phyloP scores from a whole-genome alignment of 2,888 invertebrate species.

The Ceramica pisi region DNA sequence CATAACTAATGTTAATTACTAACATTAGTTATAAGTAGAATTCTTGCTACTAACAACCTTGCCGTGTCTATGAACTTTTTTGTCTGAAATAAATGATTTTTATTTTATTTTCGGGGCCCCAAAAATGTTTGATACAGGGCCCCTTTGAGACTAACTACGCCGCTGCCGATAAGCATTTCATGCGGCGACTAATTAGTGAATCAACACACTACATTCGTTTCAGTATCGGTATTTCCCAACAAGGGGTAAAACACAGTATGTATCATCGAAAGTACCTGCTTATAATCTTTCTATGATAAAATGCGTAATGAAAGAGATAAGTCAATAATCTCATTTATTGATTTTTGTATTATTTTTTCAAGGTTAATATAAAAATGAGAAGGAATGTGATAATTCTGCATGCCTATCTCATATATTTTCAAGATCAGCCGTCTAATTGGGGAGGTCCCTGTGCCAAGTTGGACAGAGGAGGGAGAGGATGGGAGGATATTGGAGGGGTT shows the following conservation, averaged over 20 bases:
- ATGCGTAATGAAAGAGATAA: slow-evolving; percentile 31
- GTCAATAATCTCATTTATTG: slow-evolving; percentile 25
- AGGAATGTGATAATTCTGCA: background rate
- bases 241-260: background rate
- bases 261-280: background rate
- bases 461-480: no score
- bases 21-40: no score
- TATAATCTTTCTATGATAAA: slow-evolving; percentile 34
- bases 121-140: no score
- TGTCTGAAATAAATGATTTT: no score
- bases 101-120: no score
- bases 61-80: no score
- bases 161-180: background rate
- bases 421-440: background rate
- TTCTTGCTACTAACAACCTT: no score
- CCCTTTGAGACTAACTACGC: no score
- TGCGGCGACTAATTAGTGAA: slow-evolving; percentile 5
- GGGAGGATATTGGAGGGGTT: no score
- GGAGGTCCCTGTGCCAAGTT: background rate
- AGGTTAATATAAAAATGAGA: background rate
- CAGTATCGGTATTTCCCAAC: background rate
- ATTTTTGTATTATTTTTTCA: slow-evolving; percentile 18
- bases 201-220: background rate
- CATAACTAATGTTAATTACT: no score
- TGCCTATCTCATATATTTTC: background rate